Evolutionary conservation across 1,140 invertebrate genomes (phyloP), one percentile per base, ranked within the genome.

Genomic region (Pristionchus pacificus): DNA sequence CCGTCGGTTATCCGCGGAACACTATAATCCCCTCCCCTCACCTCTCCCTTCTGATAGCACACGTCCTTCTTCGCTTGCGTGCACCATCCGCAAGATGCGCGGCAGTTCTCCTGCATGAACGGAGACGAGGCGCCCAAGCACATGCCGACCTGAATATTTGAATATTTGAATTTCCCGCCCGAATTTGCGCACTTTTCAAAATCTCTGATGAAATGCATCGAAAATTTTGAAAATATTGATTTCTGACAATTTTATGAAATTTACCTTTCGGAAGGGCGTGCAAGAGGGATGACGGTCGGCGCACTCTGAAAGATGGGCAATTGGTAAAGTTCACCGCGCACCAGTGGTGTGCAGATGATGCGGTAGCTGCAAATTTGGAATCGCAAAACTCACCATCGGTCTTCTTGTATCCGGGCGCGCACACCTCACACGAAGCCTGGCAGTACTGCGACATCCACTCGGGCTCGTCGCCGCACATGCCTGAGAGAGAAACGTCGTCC

Each of bases 51-150:
- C 10, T 38, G 59, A 49, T 64, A 62, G 61, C 71, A 73, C 29
- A 68, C 65, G 32, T 55, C 33, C 27, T 73, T 60, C 62, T 66
- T 73, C 13, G 33, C 30, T 27, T 68, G 60, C 1, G 28, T 24
- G 31, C 71, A 73, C 24, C 64, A 68, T 73, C 67, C 71, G 65
- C 80, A 82, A 57, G 60, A 72, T 30, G 72, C n/a, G 25, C 80
- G 74, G 57, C 80, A 82, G 58, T 82, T 82, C 61, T 84, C 80
- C 32, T 78, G 65, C 78, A 82, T 77, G 65, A 84, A 82, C 32
- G 75, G 66, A 31, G 65, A 69, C 24, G 73, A 79, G 57, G 76
- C 72, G n/a, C 76, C 74, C n/a, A 14, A 31, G 38, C 58, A 71
- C 60, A 74, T 78, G 64, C 74, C 63, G 25, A 64, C 70, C 59